Evolutionary conservation across 2,113 vertebrate species (phyloP).

Genomic region (Dasypus novemcinctus): DNA sequence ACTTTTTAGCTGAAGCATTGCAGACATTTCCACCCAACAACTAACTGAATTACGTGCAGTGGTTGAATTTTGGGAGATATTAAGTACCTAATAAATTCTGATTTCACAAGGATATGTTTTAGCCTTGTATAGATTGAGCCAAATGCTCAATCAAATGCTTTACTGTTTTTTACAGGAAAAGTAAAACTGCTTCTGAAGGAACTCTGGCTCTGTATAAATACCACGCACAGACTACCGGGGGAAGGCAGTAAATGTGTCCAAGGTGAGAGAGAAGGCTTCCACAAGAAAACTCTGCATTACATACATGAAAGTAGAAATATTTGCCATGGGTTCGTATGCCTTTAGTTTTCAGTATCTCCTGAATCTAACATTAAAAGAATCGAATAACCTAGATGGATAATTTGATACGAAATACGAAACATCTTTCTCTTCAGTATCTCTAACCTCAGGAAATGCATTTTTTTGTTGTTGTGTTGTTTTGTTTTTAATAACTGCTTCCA

Average conservation of each 20-base stretch:
- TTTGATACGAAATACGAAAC: background rate
- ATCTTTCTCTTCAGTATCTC: background rate
- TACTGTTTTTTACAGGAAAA: slow-evolving; percentile 85
- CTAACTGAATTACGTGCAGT: background rate
- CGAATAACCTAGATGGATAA: too few relatives aligned
- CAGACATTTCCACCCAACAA: background rate
- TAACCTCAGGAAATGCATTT: background rate
- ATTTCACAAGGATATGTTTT: background rate
- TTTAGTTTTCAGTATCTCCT: background rate
- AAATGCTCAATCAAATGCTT: background rate
- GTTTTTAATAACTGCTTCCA: slow-evolving; percentile 14
- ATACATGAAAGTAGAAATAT: fast-evolving
- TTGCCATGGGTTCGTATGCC: background rate
- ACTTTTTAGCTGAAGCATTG: background rate
- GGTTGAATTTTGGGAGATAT: background rate
- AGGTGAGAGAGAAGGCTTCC: slow-evolving; percentile 75
- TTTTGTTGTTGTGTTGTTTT: too few relatives aligned
- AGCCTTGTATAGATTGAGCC: background rate
- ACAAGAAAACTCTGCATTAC: background rate
- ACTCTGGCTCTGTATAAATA: slow-evolving; percentile 92
- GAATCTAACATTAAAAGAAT: background rate
- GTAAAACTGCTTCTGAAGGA: slow-evolving; percentile 89
- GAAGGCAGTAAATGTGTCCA: slow-evolving; percentile 45
- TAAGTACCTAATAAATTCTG: background rate
- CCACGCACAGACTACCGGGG: slow-evolving; percentile 71